Evolutionary conservation across 2,888 invertebrate species (phyloP), one percentile per base, ranked within the genome.

Genomic region (Heterodera filipjevi): DNA sequence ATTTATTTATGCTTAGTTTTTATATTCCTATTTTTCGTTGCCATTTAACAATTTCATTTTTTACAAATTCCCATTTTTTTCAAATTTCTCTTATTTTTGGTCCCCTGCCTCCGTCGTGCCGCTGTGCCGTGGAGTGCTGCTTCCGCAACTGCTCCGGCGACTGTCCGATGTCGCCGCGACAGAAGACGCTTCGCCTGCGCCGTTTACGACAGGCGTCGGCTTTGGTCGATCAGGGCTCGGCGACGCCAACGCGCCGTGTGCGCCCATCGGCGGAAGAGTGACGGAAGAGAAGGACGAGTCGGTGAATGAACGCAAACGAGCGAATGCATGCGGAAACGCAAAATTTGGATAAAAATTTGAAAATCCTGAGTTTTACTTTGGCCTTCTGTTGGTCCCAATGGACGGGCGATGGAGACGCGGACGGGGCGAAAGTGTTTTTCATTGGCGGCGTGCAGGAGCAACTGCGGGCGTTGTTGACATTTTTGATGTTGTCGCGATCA

Each of bases 261-360:
- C 59, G 10, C 22, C 59, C 59, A 59, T 10, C 27, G 59, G 59
- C 59, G 59, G 59, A 59, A 59, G 59, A 59, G 59, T 59, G 59
- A 59, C 59, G n/a, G 59, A 59, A 59, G 59, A 59, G 59, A 59
- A 59, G 59, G 59, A 59, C 10, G 59, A 59, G 59, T 59, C 59
- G 59, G 59, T 27, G 59, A 59, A 59, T 5, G 59, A 59, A 27
- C n/a, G 59, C n/a, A 59, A n/a, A 59, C 59, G 59, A 27, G 10
- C n/a, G 1, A 27, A 59, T 3, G 59, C 59, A 8, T 10, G 10
- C 59, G 59, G n/a, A 27, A n/a, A n/a, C 10, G 22, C 27, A 10
- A 59, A 59, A 59, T 49, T 44, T 44, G n/a, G 39, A 1, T 22
- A 53, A 53, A 53, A 59, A n/a, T 10, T 59, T 27, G n/a, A 59